Base-by-base conservation (phyloP, 2,797 vertebrate species). In the Notamacropus eugenii region DNA sequence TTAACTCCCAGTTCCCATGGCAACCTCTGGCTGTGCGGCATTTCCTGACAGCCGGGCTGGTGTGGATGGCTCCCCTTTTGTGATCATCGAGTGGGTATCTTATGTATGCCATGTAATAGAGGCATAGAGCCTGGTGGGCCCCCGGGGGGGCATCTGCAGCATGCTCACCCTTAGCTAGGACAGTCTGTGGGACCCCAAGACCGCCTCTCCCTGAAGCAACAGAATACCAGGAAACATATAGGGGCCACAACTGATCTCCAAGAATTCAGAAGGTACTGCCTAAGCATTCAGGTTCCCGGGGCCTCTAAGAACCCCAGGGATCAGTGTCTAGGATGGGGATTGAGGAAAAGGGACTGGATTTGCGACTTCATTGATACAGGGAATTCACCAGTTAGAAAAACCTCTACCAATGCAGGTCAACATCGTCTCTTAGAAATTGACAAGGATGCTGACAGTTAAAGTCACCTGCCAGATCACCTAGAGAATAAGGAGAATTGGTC, bases 1-100 rank as follows among this genome's bases (percentile, higher is more conserved):
- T 98, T 92, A 97, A 93, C 95, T 95, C 91, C 92, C 91, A 29
- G 98, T 98, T 98, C 97, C 98, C 97, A 97, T 97, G 97, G 97
- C 97, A 98, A 98, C 98, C 1, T 0, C 22, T 58, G 54, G 90
- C n/a, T 1, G 93, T 92, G 46, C 95, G 0, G 46, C 40, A 24
- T 62, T 46, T 93, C 87, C 93, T 94, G 91, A 56, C 90, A 95
- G 91, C 58, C 57, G 0, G 62, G 90, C 87, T 74, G 56, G 57
- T 11, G 90, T 91, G 55, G 74, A 82, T 8, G 12, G 95, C 92
- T 54, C 40, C 90, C 40, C 34, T 91, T 93, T 87, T 27, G 54
- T n/a, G 90, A 57, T 27, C 31, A 94, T 54, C 52, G 52, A 55
- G 93, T 46, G 59, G 54, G 90, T 57, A 67, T 58, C 40, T 46